Conservation (phyloP, 2,888 invertebrate genomes). For the Ectobius pallidus region DNA sequence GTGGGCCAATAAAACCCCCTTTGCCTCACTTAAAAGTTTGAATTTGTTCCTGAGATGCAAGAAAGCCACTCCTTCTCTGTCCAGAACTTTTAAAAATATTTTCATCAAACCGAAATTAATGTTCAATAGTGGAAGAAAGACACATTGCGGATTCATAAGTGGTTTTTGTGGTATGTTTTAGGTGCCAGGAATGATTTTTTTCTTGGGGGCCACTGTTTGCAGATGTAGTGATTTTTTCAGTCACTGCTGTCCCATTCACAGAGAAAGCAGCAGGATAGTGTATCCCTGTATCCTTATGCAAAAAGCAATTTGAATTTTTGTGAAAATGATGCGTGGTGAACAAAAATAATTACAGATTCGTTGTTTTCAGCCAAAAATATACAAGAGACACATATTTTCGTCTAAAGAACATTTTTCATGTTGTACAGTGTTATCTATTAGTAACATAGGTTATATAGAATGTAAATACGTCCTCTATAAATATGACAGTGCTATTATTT, state of each 20-base stretch:
- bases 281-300: too few species aligned
- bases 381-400: too few species aligned
- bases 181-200: constrained; percentile 34
- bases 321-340: too few species aligned
- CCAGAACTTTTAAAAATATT: neutral
- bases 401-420: too few species aligned
- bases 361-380: too few species aligned
- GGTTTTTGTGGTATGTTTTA: constrained; percentile 35
- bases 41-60: neutral
- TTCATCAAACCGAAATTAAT: neutral
- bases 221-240: constrained; percentile 45
- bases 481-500: too few species aligned
- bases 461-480: too few species aligned
- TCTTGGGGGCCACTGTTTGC: constrained; percentile 44
- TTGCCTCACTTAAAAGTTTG: neutral
- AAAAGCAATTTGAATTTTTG: too few species aligned
- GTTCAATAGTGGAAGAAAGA: neutral
- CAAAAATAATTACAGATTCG: too few species aligned
- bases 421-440: too few species aligned
- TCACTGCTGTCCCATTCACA: constrained; percentile 41
- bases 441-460: too few species aligned
- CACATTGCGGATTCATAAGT: constrained; percentile 8
- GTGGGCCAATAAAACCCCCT: too few species aligned
- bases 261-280: constrained; percentile 43
- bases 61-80: constrained; percentile 1